Evolutionary conservation across 1,140 invertebrate genomes (phyloP).

Genomic region (Lasaia peninsularis): DNA sequence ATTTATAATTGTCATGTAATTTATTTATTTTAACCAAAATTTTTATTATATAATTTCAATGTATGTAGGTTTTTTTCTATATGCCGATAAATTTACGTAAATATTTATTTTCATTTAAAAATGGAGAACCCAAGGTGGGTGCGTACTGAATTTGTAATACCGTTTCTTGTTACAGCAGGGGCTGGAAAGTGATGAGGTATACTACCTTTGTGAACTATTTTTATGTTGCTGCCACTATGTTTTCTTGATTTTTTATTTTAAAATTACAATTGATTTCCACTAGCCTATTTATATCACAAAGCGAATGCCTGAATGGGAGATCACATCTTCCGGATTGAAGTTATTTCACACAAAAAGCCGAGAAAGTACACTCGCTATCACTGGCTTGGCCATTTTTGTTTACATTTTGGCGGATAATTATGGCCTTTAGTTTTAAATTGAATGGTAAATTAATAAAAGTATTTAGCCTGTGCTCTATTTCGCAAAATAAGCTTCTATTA

Average conservation of each 20-base stretch:
- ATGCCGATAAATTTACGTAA: slow-evolving; percentile 12
- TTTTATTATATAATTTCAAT: slow-evolving; percentile 7
- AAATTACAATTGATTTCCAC: slow-evolving; percentile 67
- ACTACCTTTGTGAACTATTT: slow-evolving; percentile 76
- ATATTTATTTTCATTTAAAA: slow-evolving; percentile 16
- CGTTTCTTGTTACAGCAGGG: slow-evolving; percentile 87
- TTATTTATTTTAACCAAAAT: slow-evolving; percentile 10
- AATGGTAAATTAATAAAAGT: slow-evolving; percentile 5
- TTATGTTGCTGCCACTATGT: slow-evolving; percentile 75
- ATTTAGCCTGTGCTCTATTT: slow-evolving; percentile 9
- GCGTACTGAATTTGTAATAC: slow-evolving; percentile 75
- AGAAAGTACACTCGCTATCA: slow-evolving; percentile 57
- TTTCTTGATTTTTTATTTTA: slow-evolving; percentile 69
- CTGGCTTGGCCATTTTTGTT: slow-evolving; percentile 49
- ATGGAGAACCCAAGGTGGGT: slow-evolving; percentile 68
- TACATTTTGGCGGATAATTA: slow-evolving; percentile 21
- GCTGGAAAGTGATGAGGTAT: slow-evolving; percentile 93
- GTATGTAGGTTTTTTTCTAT: slow-evolving; percentile 24
- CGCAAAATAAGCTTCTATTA: slow-evolving; percentile 8
- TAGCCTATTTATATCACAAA: slow-evolving; percentile 66
- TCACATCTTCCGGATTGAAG: slow-evolving; percentile 67
- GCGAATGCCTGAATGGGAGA: slow-evolving; percentile 71
- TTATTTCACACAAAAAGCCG: slow-evolving; percentile 47
- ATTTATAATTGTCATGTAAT: slow-evolving; percentile 4
- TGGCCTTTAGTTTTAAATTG: slow-evolving; percentile 14